Base-by-base conservation (phyloP, 2,113 vertebrate genomes). In the Carlito syrichta region DNA sequence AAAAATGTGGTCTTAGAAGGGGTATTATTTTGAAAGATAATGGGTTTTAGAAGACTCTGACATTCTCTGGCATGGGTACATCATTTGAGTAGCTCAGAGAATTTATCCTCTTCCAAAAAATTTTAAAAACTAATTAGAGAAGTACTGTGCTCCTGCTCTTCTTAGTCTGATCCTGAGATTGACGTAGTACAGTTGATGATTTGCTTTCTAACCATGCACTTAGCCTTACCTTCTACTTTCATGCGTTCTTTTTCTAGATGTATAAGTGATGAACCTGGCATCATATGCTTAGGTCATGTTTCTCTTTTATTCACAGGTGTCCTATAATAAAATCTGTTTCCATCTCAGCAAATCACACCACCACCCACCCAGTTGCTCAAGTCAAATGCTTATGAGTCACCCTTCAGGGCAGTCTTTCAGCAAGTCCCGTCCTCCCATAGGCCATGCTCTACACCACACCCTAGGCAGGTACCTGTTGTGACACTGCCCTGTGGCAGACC, bases 41-140 rank as follows among this genome's bases (percentile, higher is more conserved):
- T 68, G 85, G 62, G 8, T 58, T 95, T 93, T 68, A 77, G 92
- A 88, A 91, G 77, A 52, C 77, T 56, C 86, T 54, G 58, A 35
- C 25, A 50, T 85, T 91, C 77, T 85, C 82, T 96, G 86, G 77
- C 96, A 91, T 35, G 25, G 76, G n/a, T 43, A 38, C 50, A 45
- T 73, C 52, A 43, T 74, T 88, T 79, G 52, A 93, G 56, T 54
- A 87, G 50, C 66, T 88, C 63, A 83, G 85, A 81, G 77, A 88
- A 81, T 84, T 62, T 56, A 92, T 6, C 27, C 22, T 84, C 74
- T 69, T 93, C 89, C 71, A 71, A 85, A 71, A 96, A 86, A 25
- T 52, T 52, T 56, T 78, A 93, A 62, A 10, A 84, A 50, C 63
- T 87, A 68, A 85, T 93, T 93, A 91, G 86, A 84, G 78, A 66